Evolutionary conservation across 2,888 invertebrate genomes (phyloP), one percentile per base, ranked within the genome.

Genomic region (Diplolepis rosae): DNA sequence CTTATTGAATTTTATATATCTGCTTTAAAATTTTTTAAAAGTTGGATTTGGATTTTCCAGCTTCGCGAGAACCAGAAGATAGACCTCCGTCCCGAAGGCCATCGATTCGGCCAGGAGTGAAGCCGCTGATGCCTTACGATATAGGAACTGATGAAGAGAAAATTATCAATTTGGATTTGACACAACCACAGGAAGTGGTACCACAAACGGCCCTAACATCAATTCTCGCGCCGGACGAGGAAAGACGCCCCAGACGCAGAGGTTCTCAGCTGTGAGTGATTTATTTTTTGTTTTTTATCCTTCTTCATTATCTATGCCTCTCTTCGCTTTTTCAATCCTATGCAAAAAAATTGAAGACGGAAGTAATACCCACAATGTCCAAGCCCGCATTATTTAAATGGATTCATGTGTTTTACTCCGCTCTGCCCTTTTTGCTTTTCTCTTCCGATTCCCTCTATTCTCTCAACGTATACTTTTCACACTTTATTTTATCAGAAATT

Each of bases 231-330:
- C 93, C 94, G 72, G 94, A 94, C 74, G 95, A 94, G 72, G 91
- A 93, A 76, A 90, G 95, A 72, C 92, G 95, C 32, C 92, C 92
- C 77, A 91, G 95, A 75, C 92, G 96, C 82, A 91, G 95, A 69
- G 95, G 95, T 75, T 96, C 96, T 51, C 95, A 95, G 87, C 89
- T 96, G 96, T 96, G 89, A 93, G 95, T 92, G 39, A 39, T 42
- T 65, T 22, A 67, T 52, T 67, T 67, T 48, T 71, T 54, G n/a
- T n/a, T 72, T 42, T 45, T 72, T 67, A 66, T 13, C 9, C 13
- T n/a, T 6, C 15, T 5, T 24, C 4, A 39, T 22, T 65, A 35
- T 61, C 11, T 65, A 35, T 28, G 39, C 18, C 32, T 35, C 68
- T 65, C 68, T 70, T 68, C 70, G 50, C 32, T 35, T 3, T 61